Evolutionary conservation across 2,113 vertebrate genomes (phyloP).

Genomic region (Prinia subflava): DNA sequence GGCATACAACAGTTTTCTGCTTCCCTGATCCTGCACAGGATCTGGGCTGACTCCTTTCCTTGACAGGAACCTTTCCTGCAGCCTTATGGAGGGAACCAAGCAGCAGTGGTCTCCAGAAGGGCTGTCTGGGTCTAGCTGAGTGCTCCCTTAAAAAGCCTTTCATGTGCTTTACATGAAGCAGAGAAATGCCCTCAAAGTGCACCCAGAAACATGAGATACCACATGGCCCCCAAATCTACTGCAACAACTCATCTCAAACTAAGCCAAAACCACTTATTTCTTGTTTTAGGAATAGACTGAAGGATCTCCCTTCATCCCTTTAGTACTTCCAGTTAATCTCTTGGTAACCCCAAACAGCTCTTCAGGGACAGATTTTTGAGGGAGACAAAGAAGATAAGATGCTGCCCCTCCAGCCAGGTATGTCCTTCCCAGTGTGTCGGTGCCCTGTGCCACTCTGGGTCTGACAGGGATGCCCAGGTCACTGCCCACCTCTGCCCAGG

Average conservation of each 20-base stretch:
- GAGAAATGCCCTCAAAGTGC: neutral
- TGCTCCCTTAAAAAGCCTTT: neutral
- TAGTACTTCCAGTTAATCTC: neutral
- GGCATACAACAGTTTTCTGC: neutral
- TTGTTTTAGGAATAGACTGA: neutral
- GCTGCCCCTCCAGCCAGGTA: rapidly evolving
- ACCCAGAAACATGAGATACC: neutral
- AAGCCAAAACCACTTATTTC: neutral
- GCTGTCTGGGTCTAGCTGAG: neutral
- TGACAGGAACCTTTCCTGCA: neutral
- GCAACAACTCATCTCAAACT: neutral
- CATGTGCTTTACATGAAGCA: neutral
- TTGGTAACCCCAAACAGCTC: neutral
- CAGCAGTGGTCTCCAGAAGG: neutral
- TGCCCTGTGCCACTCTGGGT: rapidly evolving
- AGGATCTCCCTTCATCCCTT: neutral
- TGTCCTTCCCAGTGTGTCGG: rapidly evolving
- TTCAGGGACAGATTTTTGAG: neutral
- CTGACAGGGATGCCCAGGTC: neutral
- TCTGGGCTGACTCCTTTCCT: neutral
- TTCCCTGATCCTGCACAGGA: neutral
- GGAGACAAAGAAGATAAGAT: neutral
- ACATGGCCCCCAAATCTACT: neutral
- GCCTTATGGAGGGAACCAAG: neutral
- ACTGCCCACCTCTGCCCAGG: neutral